A percentile compares a stretch with the other conserved stretches of the same genome.
Evolutionary conservation across 37 sponge, comb jelly and placozoan species (phyloP).

Genomic region (Haliclona indistincta): DNA sequence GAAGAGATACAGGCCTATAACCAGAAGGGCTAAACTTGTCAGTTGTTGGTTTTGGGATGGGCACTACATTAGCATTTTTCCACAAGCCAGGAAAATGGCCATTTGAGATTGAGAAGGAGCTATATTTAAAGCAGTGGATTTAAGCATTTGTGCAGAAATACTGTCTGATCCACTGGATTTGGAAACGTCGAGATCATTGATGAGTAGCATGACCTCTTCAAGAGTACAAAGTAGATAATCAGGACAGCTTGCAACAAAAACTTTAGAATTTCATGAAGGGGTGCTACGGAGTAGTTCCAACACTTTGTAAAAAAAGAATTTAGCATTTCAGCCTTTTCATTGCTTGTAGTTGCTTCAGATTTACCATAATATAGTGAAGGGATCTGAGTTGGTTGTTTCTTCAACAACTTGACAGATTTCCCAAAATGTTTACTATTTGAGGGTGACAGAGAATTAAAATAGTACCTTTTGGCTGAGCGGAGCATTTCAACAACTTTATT

Average conservation of each 20-base stretch:
- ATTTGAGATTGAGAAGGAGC: too few species aligned
- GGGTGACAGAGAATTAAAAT: not conserved
- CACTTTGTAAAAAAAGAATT: not conserved
- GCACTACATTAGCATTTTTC: not conserved
- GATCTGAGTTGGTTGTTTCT: not conserved
- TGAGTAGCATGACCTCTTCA: not conserved
- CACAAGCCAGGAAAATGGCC: too few species aligned
- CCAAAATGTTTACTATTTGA: not conserved
- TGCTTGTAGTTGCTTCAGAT: not conserved
- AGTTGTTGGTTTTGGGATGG: too few species aligned
- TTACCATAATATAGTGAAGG: not conserved
- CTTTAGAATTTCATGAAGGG: not conserved
- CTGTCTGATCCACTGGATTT: not conserved
- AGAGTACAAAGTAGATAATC: not conserved
- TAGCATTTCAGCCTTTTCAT: not conserved
- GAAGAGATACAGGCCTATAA: conserved; percentile 1
- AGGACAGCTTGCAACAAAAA: not conserved
- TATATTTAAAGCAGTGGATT: too few species aligned
- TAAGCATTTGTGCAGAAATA: not conserved
- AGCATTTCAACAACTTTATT: not conserved
- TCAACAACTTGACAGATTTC: not conserved
- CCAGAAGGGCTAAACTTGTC: too few species aligned
- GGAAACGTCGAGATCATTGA: not conserved
- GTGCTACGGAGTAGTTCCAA: not conserved
- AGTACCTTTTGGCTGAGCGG: not conserved